A percentile compares a stretch with the other conserved stretches of the same genome.
Conservation (phyloP, 1,140 invertebrate genomes). For the Carcinoscorpius rotundicauda region DNA sequence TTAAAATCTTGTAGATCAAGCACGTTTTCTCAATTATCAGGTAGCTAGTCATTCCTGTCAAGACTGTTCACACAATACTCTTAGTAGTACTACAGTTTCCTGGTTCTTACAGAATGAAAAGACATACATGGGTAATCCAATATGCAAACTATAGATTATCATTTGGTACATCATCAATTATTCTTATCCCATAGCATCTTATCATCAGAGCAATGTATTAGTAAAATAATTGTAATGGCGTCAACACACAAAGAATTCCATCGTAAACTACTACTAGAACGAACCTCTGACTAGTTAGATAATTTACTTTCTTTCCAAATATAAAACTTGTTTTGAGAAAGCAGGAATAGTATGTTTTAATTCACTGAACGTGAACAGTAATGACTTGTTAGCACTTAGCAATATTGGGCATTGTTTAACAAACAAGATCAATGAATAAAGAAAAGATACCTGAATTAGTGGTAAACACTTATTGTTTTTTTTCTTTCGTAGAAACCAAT, state of each 20-base stretch:
- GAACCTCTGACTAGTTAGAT: conserved; percentile 43
- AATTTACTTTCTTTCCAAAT: conserved; percentile 39
- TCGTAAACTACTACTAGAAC: conserved; percentile 33
- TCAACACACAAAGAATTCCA: conserved; percentile 26
- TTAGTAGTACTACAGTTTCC: too few relatives aligned
- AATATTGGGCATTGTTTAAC: conserved; percentile 41
- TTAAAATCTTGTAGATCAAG: too few relatives aligned
- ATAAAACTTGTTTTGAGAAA: conserved; percentile 36
- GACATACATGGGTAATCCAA: too few relatives aligned
- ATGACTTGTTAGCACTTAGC: conserved; percentile 38
- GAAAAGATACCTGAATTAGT: conserved; percentile 11
- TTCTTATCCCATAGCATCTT: conserved; percentile 3
- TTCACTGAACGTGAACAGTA: conserved; percentile 39
- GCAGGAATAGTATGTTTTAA: conserved; percentile 37
- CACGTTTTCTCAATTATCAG: too few relatives aligned
- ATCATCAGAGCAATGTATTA: conserved; percentile 6
- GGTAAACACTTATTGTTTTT: too few relatives aligned
- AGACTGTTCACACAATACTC: too few relatives aligned
- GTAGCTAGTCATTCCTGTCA: too few relatives aligned
- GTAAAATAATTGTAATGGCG: conserved; percentile 9
- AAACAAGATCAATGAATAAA: conserved; percentile 27
- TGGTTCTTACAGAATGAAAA: too few relatives aligned
- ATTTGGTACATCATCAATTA: conserved; percentile 2
- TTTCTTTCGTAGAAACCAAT: too few relatives aligned
- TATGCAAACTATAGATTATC: conserved; percentile 29